Evolutionary conservation across 2,888 invertebrate species (phyloP).

Genomic region (Choreutis nemorana): DNA sequence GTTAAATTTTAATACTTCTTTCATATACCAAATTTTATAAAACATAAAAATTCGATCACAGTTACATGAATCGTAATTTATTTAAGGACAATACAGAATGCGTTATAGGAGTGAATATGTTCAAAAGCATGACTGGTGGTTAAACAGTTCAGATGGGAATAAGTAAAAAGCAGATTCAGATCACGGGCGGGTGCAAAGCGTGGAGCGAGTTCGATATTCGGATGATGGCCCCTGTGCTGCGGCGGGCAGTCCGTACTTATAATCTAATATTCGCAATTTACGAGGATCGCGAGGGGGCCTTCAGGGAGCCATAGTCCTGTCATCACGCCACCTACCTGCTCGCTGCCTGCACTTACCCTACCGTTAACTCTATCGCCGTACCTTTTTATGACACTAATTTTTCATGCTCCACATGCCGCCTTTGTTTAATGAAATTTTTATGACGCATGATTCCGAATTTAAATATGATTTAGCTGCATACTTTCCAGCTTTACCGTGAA

Average conservation of each 20-base stretch:
- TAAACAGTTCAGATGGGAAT: constrained; percentile 34
- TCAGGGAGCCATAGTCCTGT: constrained; percentile 54
- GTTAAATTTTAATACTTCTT: too few species aligned
- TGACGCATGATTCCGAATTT: too few species aligned
- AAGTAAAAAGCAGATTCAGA: constrained; percentile 46
- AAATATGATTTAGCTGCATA: too few species aligned
- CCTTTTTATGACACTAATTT: background rate
- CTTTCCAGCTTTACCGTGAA: too few species aligned
- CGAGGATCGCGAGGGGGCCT: constrained; percentile 56
- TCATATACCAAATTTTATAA: too few species aligned
- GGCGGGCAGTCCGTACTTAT: constrained; percentile 58
- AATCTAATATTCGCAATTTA: constrained; percentile 67
- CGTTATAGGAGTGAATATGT: too few species aligned
- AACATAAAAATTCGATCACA: too few species aligned
- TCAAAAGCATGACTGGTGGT: constrained; percentile 11
- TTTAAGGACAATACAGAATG: too few species aligned
- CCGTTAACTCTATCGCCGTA: constrained; percentile 32
- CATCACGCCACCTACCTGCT: constrained; percentile 53
- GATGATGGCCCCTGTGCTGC: constrained; percentile 38
- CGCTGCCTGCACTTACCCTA: constrained; percentile 45
- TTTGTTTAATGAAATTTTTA: too few species aligned
- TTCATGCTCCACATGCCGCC: too few species aligned
- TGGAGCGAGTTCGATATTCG: constrained; percentile 52
- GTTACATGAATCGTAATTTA: too few species aligned
- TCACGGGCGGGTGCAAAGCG: constrained; percentile 46